A percentile compares a stretch with the other conserved stretches of the same genome.
phyloP scores from a whole-genome alignment of 2,797 vertebrate genomes.

The Thunnus albacares region DNA sequence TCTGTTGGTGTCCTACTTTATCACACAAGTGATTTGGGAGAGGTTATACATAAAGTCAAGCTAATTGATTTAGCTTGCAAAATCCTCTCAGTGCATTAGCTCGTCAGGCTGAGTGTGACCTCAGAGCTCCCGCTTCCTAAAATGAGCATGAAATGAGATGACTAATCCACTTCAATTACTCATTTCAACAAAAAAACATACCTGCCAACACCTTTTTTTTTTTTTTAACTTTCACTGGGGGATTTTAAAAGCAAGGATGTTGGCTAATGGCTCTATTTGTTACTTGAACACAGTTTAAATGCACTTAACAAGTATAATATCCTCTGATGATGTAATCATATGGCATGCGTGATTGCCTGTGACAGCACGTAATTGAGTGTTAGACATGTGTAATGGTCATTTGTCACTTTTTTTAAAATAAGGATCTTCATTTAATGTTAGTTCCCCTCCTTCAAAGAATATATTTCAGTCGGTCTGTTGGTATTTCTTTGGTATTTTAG shows the following conservation, averaged over 20 bases:
- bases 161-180: constrained; percentile 56
- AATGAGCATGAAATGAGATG: constrained; percentile 62
- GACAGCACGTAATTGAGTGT: not conserved
- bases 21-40: constrained; percentile 35
- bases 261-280: constrained; percentile 25
- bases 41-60: constrained; percentile 40
- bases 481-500: constrained; percentile 1
- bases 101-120: constrained; percentile 35
- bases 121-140: constrained; percentile 29
- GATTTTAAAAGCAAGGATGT: constrained; percentile 11
- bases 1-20: constrained; percentile 31
- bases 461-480: not conserved
- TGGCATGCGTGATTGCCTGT: not conserved
- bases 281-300: not conserved
- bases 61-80: constrained; percentile 62
- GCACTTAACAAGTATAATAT: constrained; percentile 7
- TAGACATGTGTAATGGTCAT: not conserved
- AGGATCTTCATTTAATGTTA: not conserved
- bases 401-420: too few species aligned
- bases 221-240: constrained; percentile 8
- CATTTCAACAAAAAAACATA: constrained; percentile 34
- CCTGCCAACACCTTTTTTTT: constrained; percentile 12
- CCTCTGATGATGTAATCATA: not conserved
- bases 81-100: constrained; percentile 52
- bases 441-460: not conserved